phyloP scores from a whole-genome alignment of 1,140 invertebrate species.

The Argopecten irradians region DNA sequence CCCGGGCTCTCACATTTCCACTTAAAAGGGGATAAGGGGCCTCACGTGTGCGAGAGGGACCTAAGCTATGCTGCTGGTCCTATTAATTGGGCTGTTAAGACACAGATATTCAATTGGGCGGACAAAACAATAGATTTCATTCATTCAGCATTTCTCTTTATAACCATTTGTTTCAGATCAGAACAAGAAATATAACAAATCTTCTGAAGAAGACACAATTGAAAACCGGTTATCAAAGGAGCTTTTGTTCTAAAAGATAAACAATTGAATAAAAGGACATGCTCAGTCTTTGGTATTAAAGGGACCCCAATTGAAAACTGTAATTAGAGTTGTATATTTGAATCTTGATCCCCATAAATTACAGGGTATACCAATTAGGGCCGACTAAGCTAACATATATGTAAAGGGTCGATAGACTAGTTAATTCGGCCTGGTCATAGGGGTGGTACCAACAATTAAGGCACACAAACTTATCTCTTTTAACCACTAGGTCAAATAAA shows the following conservation, averaged over 20 bases:
- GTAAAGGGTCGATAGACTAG: neutral
- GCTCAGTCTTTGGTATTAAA: neutral
- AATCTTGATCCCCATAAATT: slow-evolving; percentile 9
- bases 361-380: neutral
- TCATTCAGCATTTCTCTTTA: slow-evolving; percentile 1
- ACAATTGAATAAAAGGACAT: slow-evolving; percentile 6
- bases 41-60: neutral
- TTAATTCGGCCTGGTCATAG: neutral
- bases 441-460: neutral
- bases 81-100: neutral
- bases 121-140: slow-evolving; percentile 4
- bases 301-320: neutral
- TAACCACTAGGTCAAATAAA: neutral
- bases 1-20: neutral
- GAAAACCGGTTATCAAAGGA: neutral
- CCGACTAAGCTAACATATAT: neutral
- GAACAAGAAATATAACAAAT: slow-evolving; percentile 2
- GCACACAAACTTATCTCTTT: neutral
- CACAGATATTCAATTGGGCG: neutral
- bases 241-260: neutral
- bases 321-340: slow-evolving; percentile 12
- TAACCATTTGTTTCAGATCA: neutral
- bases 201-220: neutral
- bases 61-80: neutral
- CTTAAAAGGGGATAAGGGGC: neutral